Evolutionary conservation across 2,888 invertebrate species (phyloP).

Genomic region (Spialia ferax): DNA sequence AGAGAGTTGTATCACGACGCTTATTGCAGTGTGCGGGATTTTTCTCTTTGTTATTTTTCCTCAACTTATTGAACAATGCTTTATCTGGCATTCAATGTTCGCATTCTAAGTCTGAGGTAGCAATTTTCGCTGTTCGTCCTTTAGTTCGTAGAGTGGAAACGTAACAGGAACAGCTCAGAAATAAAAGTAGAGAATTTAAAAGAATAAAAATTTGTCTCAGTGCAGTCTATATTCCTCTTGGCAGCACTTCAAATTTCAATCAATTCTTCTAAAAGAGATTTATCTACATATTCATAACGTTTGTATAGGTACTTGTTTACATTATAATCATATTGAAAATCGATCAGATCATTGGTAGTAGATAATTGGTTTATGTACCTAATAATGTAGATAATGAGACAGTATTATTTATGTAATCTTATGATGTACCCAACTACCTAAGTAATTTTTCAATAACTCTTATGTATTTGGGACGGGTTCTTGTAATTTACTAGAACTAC

Average conservation of each 20-base stretch:
- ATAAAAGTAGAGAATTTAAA: constrained; percentile 11
- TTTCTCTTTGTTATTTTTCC: constrained; percentile 18
- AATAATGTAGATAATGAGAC: too few species aligned
- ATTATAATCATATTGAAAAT: neutral
- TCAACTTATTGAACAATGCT: constrained; percentile 16
- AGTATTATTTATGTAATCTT: too few species aligned
- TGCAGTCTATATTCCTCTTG: constrained; percentile 22
- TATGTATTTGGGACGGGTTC: neutral
- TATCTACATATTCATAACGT: constrained; percentile 13
- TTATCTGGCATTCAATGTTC: constrained; percentile 16
- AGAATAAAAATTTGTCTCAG: constrained; percentile 18
- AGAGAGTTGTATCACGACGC: neutral
- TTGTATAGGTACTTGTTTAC: too few species aligned
- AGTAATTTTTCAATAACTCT: too few species aligned
- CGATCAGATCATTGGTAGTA: neutral
- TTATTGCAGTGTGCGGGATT: constrained; percentile 12
- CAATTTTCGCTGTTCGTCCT: neutral
- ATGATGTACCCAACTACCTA: too few species aligned
- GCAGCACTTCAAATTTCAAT: constrained; percentile 17
- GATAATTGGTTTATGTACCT: too few species aligned
- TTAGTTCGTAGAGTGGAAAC: neutral
- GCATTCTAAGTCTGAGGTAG: constrained; percentile 10
- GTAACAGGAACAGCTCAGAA: constrained; percentile 5
- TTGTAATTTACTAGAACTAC: neutral
- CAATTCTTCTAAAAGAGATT: constrained; percentile 8